These are phyloP conservation scores for Caenorhabditis drosophilae DNA, from an alignment of 2,888 invertebrate genomes.

Conservation along the genomic window DNA sequence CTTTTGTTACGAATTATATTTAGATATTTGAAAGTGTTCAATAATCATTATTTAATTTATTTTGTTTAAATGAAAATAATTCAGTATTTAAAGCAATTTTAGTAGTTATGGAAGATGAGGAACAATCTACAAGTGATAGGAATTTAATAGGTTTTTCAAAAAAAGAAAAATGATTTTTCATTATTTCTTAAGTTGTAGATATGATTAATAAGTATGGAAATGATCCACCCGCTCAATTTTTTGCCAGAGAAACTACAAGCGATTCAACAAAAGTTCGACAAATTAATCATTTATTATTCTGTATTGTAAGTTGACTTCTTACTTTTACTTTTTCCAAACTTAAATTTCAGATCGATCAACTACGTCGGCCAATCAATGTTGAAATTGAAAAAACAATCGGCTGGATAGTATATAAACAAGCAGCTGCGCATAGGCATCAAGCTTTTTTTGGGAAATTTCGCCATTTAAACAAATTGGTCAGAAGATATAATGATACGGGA, in stretches of 20 bases:
- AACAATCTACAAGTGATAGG: not conserved
- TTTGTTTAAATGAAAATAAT: not conserved
- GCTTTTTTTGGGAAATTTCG: conserved; percentile 26
- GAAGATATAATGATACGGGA: conserved; percentile 21
- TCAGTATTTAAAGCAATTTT: not conserved
- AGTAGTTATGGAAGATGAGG: not conserved
- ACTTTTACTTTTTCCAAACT: not conserved
- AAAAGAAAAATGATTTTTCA: not conserved
- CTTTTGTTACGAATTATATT: no score
- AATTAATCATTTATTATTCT: conserved; percentile 9
- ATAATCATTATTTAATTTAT: not conserved
- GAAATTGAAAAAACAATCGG: conserved; percentile 16
- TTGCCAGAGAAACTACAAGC: conserved; percentile 5
- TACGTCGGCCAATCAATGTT: conserved; percentile 17
- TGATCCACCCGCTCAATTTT: conserved; percentile 10
- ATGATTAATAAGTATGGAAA: conserved; percentile 6
- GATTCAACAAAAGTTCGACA: conserved; percentile 13
- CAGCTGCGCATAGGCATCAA: conserved; percentile 30
- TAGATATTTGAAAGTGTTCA: not conserved
- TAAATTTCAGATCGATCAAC: conserved; percentile 23
- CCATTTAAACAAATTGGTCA: conserved; percentile 10
- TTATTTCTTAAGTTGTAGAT: not conserved
- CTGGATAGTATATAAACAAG: conserved; percentile 32
- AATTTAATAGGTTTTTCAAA: not conserved
- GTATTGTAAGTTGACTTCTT: conserved; percentile 8